These are phyloP conservation scores for Clarias gariepinus DNA, from an alignment of 2,113 vertebrate species.

Conservation along the genomic window DNA sequence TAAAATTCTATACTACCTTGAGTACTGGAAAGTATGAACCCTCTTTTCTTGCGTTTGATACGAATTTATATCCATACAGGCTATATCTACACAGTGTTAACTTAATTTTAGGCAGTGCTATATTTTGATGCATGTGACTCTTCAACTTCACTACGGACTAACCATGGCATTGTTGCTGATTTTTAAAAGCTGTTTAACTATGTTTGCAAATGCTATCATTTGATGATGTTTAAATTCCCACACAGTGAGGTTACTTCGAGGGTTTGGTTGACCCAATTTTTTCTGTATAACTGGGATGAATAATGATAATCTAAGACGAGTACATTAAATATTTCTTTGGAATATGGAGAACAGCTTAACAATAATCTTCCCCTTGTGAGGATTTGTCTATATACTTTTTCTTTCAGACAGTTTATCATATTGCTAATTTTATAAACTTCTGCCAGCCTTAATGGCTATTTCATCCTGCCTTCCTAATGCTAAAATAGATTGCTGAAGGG, in stretches of 20 bases:
- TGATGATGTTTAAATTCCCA: background rate
- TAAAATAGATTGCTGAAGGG: constrained; percentile 5
- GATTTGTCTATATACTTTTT: constrained; percentile 15
- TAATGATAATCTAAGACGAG: constrained; percentile 17
- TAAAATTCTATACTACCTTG: background rate
- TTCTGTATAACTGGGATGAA: background rate
- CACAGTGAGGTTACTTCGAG: background rate
- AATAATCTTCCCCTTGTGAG: constrained; percentile 22
- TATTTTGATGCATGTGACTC: background rate
- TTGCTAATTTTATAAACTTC: constrained; percentile 21
- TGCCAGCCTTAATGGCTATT: background rate
- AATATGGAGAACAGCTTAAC: constrained; percentile 39
- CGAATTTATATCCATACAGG: background rate
- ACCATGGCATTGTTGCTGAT: background rate
- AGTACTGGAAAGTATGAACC: background rate
- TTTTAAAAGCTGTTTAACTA: background rate
- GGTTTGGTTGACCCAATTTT: background rate
- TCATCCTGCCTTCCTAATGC: constrained; percentile 5
- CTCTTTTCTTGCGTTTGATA: background rate
- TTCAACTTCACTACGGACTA: background rate
- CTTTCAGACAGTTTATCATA: constrained; percentile 17
- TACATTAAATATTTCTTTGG: constrained; percentile 16
- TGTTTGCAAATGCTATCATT: background rate
- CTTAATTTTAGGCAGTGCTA: background rate
- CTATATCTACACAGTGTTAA: background rate